phyloP scores from a whole-genome alignment of 2,888 invertebrate species.

The Peribatodes rhomboidaria region DNA sequence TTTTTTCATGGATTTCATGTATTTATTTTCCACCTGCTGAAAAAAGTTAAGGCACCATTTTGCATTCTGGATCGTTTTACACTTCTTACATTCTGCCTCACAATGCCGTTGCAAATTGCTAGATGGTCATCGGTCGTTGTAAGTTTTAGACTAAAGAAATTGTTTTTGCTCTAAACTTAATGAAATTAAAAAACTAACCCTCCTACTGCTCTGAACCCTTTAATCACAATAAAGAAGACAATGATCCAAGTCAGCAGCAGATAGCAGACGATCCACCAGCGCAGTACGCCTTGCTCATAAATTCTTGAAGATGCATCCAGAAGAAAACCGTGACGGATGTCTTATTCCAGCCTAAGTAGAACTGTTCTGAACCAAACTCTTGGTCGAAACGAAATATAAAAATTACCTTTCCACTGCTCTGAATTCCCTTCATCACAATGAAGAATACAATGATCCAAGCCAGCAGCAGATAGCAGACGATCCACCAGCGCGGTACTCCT shows the following conservation, averaged over 20 bases:
- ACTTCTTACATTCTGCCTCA: no score
- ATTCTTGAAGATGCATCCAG: conserved; percentile 95
- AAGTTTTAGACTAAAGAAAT: no score
- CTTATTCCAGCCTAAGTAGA: no score
- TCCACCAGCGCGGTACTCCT: conserved; percentile 96
- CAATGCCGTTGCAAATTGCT: no score
- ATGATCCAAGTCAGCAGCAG: conserved; percentile 95
- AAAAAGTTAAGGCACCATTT: no score
- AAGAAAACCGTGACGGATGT: conserved; percentile 96
- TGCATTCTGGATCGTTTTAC: no score
- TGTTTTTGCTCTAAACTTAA: no score
- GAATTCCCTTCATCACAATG: conserved; percentile 98
- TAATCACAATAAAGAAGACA: conserved; percentile 98
- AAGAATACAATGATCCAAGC: conserved; percentile 97
- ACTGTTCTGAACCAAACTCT: no score
- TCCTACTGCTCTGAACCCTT: conserved; percentile 98
- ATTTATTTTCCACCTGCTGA: no score
- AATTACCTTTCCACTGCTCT: conserved; percentile 96
- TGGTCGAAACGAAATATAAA: not conserved
- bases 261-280: conserved; percentile 97
- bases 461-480: conserved; percentile 93
- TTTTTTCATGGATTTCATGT: no score
- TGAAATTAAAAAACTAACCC: no score
- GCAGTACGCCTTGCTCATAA: conserved; percentile 93
- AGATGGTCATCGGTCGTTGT: no score